Base-by-base conservation (phyloP, 1,140 invertebrate genomes). In the Drosophila grimshawi region DNA sequence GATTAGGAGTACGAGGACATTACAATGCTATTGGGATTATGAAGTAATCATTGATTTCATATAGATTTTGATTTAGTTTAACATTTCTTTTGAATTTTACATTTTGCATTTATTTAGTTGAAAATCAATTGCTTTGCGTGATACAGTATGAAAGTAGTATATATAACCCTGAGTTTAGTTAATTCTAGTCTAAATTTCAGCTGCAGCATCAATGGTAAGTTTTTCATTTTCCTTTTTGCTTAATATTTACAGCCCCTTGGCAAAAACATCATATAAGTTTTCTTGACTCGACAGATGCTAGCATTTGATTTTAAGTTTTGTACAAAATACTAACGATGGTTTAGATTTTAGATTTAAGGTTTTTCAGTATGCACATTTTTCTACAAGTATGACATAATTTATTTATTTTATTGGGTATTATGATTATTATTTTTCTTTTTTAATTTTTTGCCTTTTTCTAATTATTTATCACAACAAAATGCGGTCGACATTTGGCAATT, bases 401-500 rank as follows among this genome's bases (percentile, higher is more conserved):
- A 41, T 64, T 65, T 81, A 43, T 37, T 59, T 62, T 46, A 67
- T 60, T 52, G 39, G 10, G 3, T 43, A n/a, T 71, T 61, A 49
- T 57, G 48, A 46, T 71, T 59, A 72, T n/a, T 52, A 37, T 48
- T 35, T 37, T 63, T 62, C 37, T 37, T 60, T 61, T 67, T 52
- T 66, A 43, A 39, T 29, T 64, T 55, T 61, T 65, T 57, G 45
- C 46, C 60, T 64, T 78, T 49, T 76, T 81, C 67, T 80, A 80
- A 72, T 85, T 45, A 73, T 81, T 78, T 89, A 89, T 89, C 85
- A 89, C 85, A 89, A 89, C 85, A 73, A 85, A 90, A 85, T 89
- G 85, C 85, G 78, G 33, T 78, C 81, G 80, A 89, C 81, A 89
- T 77, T 85, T 85, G 81, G 81, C 85, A 73, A 68, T 57, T 77